A percentile compares a stretch with the other conserved stretches of the same genome.
Conservation (phyloP, 2,797 vertebrate species). For the Chanos chanos region DNA sequence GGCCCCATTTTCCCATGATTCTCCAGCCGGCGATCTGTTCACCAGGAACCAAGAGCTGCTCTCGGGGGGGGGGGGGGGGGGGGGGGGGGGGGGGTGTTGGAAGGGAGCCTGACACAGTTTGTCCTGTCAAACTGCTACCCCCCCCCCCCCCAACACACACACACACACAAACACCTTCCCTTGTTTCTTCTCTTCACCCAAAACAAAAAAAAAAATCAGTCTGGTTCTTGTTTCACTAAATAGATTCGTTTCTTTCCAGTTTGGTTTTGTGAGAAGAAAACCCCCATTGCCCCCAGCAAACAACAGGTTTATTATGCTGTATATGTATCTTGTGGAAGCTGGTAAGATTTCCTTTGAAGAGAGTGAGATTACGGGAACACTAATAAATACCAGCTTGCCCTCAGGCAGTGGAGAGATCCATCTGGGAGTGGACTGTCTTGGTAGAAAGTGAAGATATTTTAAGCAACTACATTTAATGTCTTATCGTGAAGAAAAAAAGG, state of each 20-base stretch:
- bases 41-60: slow-evolving; percentile 29
- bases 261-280: slow-evolving; percentile 22
- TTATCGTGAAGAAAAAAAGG: slow-evolving; percentile 6
- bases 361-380: slow-evolving; percentile 11
- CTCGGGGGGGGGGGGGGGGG: slow-evolving; percentile 1
- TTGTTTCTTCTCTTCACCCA: too few species aligned
- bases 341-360: slow-evolving; percentile 40
- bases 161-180: too few species aligned
- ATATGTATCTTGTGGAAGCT: slow-evolving; percentile 33
- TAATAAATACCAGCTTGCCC: slow-evolving; percentile 31
- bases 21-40: slow-evolving; percentile 33
- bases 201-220: too few species aligned
- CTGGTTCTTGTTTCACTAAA: slow-evolving; percentile 22
- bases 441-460: slow-evolving; percentile 18
- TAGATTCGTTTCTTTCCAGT: slow-evolving; percentile 15
- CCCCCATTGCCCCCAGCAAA: slow-evolving; percentile 20
- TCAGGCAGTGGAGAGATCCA: background rate
- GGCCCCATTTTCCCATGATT: slow-evolving; percentile 26
- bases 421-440: slow-evolving; percentile 13
- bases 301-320: slow-evolving; percentile 34
- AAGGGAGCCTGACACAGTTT: slow-evolving; percentile 7
- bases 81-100: background rate
- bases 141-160: background rate
- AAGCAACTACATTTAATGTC: slow-evolving; percentile 19
- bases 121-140: background rate